These are phyloP conservation scores for Pungitius pungitius DNA, from an alignment of 2,113 vertebrate genomes.

Conservation along the genomic window DNA sequence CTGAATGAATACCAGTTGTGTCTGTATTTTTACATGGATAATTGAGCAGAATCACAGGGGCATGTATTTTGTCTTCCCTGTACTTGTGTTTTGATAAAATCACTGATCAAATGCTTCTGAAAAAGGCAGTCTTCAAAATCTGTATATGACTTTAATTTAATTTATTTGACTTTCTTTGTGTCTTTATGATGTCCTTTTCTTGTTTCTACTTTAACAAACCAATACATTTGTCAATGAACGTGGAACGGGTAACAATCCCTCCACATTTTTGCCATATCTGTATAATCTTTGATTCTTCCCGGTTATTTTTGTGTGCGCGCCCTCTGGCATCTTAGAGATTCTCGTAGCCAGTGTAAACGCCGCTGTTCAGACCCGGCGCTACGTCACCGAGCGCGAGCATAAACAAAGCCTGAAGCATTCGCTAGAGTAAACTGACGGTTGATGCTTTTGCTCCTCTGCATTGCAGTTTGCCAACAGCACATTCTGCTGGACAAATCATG, in stretches of 20 bases:
- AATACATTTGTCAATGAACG: background rate
- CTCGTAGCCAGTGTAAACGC: background rate
- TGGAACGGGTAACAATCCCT: background rate
- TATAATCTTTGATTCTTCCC: background rate
- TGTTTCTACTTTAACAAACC: background rate
- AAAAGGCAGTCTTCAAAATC: background rate
- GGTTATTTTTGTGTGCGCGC: too few relatives aligned
- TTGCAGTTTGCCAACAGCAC: conserved; percentile 53
- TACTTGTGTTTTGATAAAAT: too few relatives aligned
- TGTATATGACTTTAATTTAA: background rate
- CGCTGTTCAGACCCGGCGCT: background rate
- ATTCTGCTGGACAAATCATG: conserved; percentile 55
- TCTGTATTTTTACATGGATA: background rate
- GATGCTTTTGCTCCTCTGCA: background rate
- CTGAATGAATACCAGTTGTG: background rate
- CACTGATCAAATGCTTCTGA: background rate
- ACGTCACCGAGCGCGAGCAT: background rate
- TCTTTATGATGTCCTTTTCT: too few relatives aligned
- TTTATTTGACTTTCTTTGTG: too few relatives aligned
- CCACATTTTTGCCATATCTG: background rate
- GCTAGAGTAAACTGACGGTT: background rate
- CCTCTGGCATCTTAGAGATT: too few relatives aligned
- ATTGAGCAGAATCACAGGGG: background rate
- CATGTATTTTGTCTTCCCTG: background rate
- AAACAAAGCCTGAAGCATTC: background rate